Base-by-base conservation (phyloP, 2,888 invertebrate genomes). In the Ceraclea dissimilis region DNA sequence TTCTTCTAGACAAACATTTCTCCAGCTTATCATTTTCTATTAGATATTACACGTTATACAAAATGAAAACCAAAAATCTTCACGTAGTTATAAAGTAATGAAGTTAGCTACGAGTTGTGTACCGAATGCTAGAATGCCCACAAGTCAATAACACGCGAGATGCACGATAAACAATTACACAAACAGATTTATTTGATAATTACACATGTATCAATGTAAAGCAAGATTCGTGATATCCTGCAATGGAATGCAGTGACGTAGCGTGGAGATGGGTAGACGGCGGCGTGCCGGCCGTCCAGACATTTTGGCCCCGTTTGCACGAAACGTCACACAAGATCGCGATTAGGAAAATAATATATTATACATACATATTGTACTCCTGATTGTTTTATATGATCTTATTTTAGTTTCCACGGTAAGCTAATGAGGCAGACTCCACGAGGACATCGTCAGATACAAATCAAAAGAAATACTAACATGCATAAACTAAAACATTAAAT, bases 361-460 rank as follows among this genome's bases (percentile, higher is more conserved):
- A 39, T 39, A 8, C 8, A 4, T 39, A 13, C 10, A 33, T 51
- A 22, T 51, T 48, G 51, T 44, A 51, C 58, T 44, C 51, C 58
- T 56, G 58, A 57, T 59, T 57, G 58, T 57, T 57, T 50, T 48
- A 26, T 60, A 58, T 57, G 52, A 60, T 60, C 60, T 60, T 57
- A 59, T 60, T 60, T 52, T 39, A 53, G 51, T 54, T 44, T 53
- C 54, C 55, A 33, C 49, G 20, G 47, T 49, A 22, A 49, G 50
- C 58, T 61, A 61, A 61, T 61, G 61, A 61, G 60, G 51, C 54
- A 43, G 52, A 47, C 18, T 34, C 22, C 43, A 13, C 39, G 31
- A 20, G 39, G 31, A 44, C 48, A 20, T 4, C 22, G n/a, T 26
- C 49, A 18, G 52, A 47, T 22, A 19, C 53, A 20, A 39, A 34